Evolutionary conservation across 2,888 invertebrate genomes (phyloP).

Genomic region (Hesperia comma): DNA sequence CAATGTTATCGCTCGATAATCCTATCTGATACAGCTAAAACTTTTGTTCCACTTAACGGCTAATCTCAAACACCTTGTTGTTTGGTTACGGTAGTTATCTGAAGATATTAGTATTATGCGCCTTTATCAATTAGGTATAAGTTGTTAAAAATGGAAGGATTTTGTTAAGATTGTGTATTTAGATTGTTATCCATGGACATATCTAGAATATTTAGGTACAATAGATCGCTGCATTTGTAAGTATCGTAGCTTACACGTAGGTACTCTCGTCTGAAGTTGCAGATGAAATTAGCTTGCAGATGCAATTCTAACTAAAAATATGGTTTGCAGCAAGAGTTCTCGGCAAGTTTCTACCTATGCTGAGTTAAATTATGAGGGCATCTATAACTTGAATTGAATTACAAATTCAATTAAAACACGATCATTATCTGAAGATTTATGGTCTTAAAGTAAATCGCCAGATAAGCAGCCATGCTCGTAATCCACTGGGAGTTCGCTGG

Average conservation of each 20-base stretch:
- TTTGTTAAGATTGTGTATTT: too few species aligned
- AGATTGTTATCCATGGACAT: too few species aligned
- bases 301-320: too few species aligned
- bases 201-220: too few species aligned
- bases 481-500: constrained; percentile 4
- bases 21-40: not conserved
- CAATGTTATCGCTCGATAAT: not conserved
- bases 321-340: too few species aligned
- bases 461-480: constrained; percentile 17
- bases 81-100: not conserved
- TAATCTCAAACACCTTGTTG: not conserved
- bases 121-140: too few species aligned
- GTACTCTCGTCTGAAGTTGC: too few species aligned
- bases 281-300: too few species aligned
- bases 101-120: too few species aligned
- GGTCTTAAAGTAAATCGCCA: constrained; percentile 2
- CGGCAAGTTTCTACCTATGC: not conserved
- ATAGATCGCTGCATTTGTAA: too few species aligned
- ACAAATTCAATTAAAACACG: not conserved
- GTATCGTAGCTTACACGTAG: too few species aligned
- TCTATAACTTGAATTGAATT: not conserved
- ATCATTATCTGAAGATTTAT: not conserved
- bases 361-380: not conserved
- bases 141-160: too few species aligned
- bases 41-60: not conserved